Base-by-base conservation (phyloP, 2,797 vertebrate genomes). In the Melanotaenia parkinsoni region DNA sequence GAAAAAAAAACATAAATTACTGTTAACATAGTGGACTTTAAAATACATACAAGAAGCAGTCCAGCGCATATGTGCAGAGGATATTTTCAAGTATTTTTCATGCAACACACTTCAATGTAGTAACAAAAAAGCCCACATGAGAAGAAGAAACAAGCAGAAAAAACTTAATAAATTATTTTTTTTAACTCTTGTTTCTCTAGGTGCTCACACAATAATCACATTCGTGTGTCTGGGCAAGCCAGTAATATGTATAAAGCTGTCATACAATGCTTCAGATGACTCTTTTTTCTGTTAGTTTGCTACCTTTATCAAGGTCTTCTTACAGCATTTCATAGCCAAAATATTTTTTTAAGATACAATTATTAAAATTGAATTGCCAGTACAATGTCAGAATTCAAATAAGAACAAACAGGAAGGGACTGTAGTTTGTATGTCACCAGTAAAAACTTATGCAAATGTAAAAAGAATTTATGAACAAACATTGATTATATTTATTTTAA, bases 341-440 rank as follows among this genome's bases (percentile, higher is more conserved):
- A 18, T 40, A 22, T n/a, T 0, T 13, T 5, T 58, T 28, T 16
- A 28, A 14, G 3, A 22, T 13, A 6, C 47, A 1, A 30, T 4
- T 57, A 24, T 45, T 63, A 20, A 60, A 74, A 79, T 71, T 22
- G 3, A 71, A 22, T 1, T 14, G 3, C 14, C 7, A 0, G 8
- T 33, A 22, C 1, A 12, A 9, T 32, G 10, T 0, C 4, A 61
- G 28, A 13, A 64, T 81, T 74, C 4, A 61, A 73, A 87, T 64
- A 22, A 20, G 2, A 38, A 3, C 1, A 16, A 5, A 4, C 0
- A 73, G 2, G 2, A 20, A 35, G n/a, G 3, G 56, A 64, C 59
- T 32, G 56, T 0, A 5, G 2, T 7, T 43, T 22, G 0, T 43
- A 35, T 16, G n/a, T 4, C 20, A 45, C 3, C 6, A 60, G 7